Conservation (phyloP, 35 echinoderm and acorn worm genomes). For the Lytechinus pictus region DNA sequence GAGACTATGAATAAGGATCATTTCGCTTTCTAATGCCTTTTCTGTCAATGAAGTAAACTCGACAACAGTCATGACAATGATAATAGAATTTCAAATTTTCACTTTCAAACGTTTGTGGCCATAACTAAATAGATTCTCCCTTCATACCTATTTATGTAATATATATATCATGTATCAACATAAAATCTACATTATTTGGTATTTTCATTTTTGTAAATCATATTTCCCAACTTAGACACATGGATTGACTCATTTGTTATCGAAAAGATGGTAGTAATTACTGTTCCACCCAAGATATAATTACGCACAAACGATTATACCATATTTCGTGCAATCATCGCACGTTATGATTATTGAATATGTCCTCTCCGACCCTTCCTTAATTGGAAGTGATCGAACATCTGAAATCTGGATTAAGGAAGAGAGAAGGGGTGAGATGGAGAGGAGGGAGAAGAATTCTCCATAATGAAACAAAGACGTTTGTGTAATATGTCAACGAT, state of each 20-base stretch:
- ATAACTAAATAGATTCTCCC: no score
- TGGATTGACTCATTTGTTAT: constrained; percentile 7
- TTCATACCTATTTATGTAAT: no score
- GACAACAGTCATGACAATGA: no score
- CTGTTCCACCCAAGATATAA: constrained; percentile 20
- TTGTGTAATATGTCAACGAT: constrained; percentile 8
- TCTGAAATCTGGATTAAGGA: not conserved
- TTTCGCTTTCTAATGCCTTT: no score
- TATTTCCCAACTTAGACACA: not conserved
- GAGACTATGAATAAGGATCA: no score
- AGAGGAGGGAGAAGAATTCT: not conserved
- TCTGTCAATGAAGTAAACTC: no score
- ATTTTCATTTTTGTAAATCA: not conserved
- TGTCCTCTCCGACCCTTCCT: constrained; percentile 23
- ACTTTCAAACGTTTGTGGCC: no score
- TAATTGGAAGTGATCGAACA: constrained; percentile 11
- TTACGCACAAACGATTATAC: constrained; percentile 18
- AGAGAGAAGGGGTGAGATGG: not conserved
- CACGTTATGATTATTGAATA: constrained; percentile 23
- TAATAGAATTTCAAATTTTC: no score
- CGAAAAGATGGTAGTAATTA: constrained; percentile 4
- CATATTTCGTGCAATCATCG: constrained; percentile 10
- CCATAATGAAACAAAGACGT: not conserved
- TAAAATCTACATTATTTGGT: not conserved
- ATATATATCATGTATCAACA: not conserved